Evolutionary conservation across 30 jellyfish, hydroid and myxozoan species (phyloP).

Genomic region (Catostylus mosaicus): DNA sequence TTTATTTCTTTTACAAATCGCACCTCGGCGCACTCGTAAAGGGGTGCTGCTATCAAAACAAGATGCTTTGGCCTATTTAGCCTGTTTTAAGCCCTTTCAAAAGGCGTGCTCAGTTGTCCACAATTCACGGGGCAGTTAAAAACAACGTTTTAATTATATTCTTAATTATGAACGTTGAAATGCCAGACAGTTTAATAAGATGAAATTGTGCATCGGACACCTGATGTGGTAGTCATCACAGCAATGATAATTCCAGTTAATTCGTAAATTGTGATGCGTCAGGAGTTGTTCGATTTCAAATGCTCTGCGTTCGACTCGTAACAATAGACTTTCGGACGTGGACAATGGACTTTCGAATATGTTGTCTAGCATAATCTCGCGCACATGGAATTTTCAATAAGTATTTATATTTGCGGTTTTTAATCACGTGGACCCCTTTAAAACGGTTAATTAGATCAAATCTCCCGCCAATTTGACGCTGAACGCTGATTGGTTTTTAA

Average conservation of each 20-base stretch:
- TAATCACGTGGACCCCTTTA: conserved; percentile 11
- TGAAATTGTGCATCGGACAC: not conserved
- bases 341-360: conserved; percentile 8
- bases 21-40: too few relatives aligned
- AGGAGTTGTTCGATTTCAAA: not conserved
- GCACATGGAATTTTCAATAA: conserved; percentile 46
- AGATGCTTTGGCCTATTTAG: too few relatives aligned
- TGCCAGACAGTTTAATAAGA: not conserved
- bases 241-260: conserved; percentile 8
- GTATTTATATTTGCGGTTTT: conserved; percentile 47
- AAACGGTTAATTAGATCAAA: conserved; percentile 12
- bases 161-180: not conserved
- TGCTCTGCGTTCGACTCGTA: not conserved
- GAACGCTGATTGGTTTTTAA: conserved; percentile 6
- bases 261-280: not conserved
- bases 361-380: conserved; percentile 30
- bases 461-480: conserved; percentile 19
- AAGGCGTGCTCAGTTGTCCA: too few relatives aligned
- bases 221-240: not conserved
- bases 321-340: not conserved
- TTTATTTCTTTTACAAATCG: too few relatives aligned
- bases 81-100: too few relatives aligned
- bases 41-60: too few relatives aligned
- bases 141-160: not conserved
- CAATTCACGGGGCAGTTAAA: too few relatives aligned